Evolutionary conservation across 30 jellyfish, hydroid and myxozoan genomes (phyloP).

Genomic region (Morbakka virulenta): DNA sequence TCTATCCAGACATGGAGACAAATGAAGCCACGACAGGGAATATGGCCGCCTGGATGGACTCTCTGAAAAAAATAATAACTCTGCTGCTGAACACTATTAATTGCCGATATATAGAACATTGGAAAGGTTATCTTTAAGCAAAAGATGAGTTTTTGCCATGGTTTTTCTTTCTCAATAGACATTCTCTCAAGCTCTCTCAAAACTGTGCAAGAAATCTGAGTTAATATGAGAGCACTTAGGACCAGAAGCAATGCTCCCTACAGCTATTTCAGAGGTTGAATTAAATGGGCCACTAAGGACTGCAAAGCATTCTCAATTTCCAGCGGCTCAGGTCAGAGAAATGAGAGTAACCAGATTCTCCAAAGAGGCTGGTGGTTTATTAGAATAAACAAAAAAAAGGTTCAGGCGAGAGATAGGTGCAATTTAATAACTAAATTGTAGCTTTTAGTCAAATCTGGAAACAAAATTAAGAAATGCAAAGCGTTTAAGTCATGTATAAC

Average conservation of each 20-base stretch:
- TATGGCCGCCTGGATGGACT: constrained; percentile 37
- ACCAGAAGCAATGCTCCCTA: constrained; percentile 6
- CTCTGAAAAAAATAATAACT: constrained; percentile 13
- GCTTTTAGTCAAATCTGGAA: constrained; percentile 15
- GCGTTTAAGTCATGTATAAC: constrained; percentile 12
- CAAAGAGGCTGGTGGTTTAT: constrained; percentile 28
- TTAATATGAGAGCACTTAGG: constrained; percentile 29
- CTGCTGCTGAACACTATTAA: constrained; percentile 27
- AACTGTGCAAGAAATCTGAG: constrained; percentile 34
- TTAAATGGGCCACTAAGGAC: constrained; percentile 17
- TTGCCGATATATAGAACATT: constrained; percentile 15
- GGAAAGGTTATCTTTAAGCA: constrained; percentile 30
- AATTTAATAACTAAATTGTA: constrained; percentile 14
- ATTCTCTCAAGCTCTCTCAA: too few species aligned
- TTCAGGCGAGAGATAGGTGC: constrained; percentile 41
- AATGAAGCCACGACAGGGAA: constrained; percentile 21
- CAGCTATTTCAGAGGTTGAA: constrained; percentile 17
- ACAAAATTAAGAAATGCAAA: constrained; percentile 8
- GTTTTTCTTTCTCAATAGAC: constrained; percentile 32
- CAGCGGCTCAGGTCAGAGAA: constrained; percentile 28
- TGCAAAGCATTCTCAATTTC: constrained; percentile 14
- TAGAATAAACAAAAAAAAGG: constrained; percentile 29
- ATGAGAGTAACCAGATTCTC: constrained; percentile 21
- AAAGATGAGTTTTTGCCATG: constrained; percentile 24
- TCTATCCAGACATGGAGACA: constrained; percentile 10